Base-by-base conservation (phyloP, 2,888 invertebrate genomes). In the Netelia fuscicornis region DNA sequence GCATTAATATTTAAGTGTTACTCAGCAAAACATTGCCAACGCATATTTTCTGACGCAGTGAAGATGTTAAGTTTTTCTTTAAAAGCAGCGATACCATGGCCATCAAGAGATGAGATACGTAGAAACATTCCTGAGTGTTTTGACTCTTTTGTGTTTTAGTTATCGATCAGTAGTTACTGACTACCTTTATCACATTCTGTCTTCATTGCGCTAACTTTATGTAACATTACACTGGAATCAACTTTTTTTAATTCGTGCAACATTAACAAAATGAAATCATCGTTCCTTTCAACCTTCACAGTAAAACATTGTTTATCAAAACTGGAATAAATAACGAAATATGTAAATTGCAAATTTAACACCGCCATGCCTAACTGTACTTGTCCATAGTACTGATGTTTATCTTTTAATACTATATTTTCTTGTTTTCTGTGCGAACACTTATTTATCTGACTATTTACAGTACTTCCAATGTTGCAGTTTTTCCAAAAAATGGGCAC, bases 401-500 rank as follows among this genome's bases (percentile, higher is more conserved):
- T 85, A 42, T 83, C 71, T 42, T 82, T 86, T 52, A 85, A 58
- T 8, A n/a, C 17, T 58, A 84, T 75, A 30, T 79, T 83, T 54
- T 72, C 77, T 62, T 17, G 54, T 56, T 48, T 48, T n/a, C 20
- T n/a, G 11, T 58, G 17, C 30, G 85, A 67, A 80, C 78, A 77
- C 80, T 78, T 85, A 3, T 74, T 65, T 58, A 88, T 65, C 76
- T 78, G 77, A 5, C n/a, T 44, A 42, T 85, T 25, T 2, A 86
- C 48, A 20, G 81, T 82, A 13, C 65, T 78, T 10, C 60, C 10
- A 37, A 85, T 68, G 30, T 17, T 74, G 72, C 81, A 23, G 72
- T 65, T 86, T 87, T 88, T 44, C 90, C 88, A 79, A 65, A 64
- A 37, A 80, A 82, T 42, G 88, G 88, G 64, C 89, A 90, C 82